Percentiles rank a stretch among this genome's conserved stretches.
Evolutionary conservation across 2,888 invertebrate species (phyloP).

Genomic region (Andrena bicolor): DNA sequence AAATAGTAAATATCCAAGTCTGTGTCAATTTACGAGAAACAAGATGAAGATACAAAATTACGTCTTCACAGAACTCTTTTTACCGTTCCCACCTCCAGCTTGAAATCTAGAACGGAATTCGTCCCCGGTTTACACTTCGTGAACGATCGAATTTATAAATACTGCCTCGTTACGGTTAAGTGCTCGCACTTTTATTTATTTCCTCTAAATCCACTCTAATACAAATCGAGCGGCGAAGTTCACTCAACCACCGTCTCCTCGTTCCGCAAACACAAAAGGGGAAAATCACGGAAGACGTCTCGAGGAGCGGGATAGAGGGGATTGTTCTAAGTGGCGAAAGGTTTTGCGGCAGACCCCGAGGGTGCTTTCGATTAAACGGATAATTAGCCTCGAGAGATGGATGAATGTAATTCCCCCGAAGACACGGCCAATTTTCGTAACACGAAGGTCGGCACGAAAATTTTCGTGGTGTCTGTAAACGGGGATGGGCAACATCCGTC

Average conservation of each 20-base stretch:
- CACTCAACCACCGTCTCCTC: constrained; percentile 8
- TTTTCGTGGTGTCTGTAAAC: background rate
- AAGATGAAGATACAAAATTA: background rate
- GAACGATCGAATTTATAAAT: constrained; percentile 39
- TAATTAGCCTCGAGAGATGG: constrained; percentile 70
- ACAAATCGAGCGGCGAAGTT: constrained; percentile 31
- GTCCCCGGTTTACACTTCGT: constrained; percentile 18
- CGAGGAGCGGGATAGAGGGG: constrained; percentile 39
- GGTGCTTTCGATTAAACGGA: constrained; percentile 69
- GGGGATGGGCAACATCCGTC: background rate
- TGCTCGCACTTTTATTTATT: constrained; percentile 41
- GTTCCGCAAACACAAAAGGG: constrained; percentile 26
- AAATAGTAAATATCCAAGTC: too few species aligned
- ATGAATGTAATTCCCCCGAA: constrained; percentile 56
- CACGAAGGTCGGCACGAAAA: constrained; percentile 7
- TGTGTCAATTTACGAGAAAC: too few species aligned
- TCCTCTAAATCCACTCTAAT: constrained; percentile 28
- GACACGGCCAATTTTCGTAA: constrained; percentile 53
- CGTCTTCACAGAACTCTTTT: background rate
- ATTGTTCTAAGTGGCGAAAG: constrained; percentile 45
- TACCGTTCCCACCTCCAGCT: background rate
- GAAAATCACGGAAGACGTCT: constrained; percentile 42
- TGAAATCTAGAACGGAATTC: background rate
- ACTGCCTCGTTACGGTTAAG: constrained; percentile 28
- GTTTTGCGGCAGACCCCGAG: constrained; percentile 44